Evolutionary conservation across 2,797 vertebrate species (phyloP).

Genomic region (Ataeniobius toweri): DNA sequence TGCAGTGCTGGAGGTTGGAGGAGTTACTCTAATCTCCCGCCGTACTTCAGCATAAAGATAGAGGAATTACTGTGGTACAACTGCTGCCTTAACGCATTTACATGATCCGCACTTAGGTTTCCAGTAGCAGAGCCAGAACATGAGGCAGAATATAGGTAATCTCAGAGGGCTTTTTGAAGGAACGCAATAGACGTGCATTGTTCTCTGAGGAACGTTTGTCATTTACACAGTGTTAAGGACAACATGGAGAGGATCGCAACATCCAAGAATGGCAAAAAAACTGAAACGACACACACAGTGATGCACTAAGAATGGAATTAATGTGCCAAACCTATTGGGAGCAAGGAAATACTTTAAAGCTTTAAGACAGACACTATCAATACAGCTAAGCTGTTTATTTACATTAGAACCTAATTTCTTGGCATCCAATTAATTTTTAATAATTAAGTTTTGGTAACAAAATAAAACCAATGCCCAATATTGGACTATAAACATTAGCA

Average conservation of each 20-base stretch:
- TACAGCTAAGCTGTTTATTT: background rate
- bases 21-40: constrained; percentile 90
- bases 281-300: background rate
- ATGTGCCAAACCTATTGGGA: background rate
- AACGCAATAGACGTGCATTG: constrained; percentile 18
- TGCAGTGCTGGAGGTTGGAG: constrained; percentile 59
- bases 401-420: background rate
- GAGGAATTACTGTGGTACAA: constrained; percentile 85
- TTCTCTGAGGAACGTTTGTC: constrained; percentile 1
- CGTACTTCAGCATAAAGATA: constrained; percentile 91
- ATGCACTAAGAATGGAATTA: background rate
- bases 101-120: constrained; percentile 83
- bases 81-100: constrained; percentile 73
- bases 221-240: constrained; percentile 36
- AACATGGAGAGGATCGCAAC: constrained; percentile 4
- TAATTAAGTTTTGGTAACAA: background rate
- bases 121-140: constrained; percentile 70
- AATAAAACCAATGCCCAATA: background rate
- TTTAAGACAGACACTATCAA: background rate
- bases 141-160: constrained; percentile 78
- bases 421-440: background rate
- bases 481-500: background rate
- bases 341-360: rapidly evolving
- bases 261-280: constrained; percentile 1
- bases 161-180: constrained; percentile 61